Conservation (phyloP, 2,797 vertebrate species). For the Aotus griseimembra region DNA sequence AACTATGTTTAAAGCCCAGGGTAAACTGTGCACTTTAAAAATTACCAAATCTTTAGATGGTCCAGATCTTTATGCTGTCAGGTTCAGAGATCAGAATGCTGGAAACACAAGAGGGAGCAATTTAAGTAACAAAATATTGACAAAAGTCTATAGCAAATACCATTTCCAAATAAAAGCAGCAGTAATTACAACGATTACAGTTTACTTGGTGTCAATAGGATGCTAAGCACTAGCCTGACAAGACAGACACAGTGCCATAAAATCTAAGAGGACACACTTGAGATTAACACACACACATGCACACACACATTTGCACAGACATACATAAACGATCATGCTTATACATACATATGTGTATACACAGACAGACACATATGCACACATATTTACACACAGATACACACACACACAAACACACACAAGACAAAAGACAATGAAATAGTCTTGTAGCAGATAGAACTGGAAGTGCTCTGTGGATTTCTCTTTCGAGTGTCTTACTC, state of each 20-base stretch:
- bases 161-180: constrained; percentile 55
- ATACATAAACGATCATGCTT: background rate
- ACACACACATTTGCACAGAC: too few relatives aligned
- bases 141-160: background rate
- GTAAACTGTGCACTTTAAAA: background rate
- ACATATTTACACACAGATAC: background rate
- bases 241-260: background rate
- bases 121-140: constrained; percentile 34
- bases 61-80: background rate
- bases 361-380: too few relatives aligned
- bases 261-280: background rate
- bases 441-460: background rate
- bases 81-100: constrained; percentile 13
- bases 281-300: background rate
- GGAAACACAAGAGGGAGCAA: constrained; percentile 9
- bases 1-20: background rate
- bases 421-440: background rate
- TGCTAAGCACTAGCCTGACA: background rate
- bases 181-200: background rate
- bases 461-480: background rate
- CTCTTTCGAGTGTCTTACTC: background rate
- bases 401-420: background rate
- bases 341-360: too few relatives aligned
- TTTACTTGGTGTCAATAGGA: background rate
- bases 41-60: background rate